Percentiles rank a stretch among this genome's conserved stretches.
These are phyloP conservation scores for Leptothorax acervorum DNA, from an alignment of 2,888 invertebrate genomes.

Conservation along the genomic window DNA sequence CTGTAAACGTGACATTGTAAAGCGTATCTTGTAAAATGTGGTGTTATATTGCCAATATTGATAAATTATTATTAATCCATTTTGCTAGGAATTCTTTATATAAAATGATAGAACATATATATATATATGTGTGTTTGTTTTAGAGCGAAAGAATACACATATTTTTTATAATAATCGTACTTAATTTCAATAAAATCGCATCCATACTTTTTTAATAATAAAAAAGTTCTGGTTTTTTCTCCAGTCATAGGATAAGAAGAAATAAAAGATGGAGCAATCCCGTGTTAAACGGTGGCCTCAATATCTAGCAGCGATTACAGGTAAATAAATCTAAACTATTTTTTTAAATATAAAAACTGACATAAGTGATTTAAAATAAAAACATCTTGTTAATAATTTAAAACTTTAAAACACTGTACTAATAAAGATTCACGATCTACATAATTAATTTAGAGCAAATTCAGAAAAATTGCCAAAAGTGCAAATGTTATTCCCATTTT, in stretches of 20 bases:
- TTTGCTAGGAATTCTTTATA: neutral
- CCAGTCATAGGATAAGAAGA: slow-evolving; percentile 71
- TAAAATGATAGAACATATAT: neutral
- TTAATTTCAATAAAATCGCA: slow-evolving; percentile 3
- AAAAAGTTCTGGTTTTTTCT: slow-evolving; percentile 29
- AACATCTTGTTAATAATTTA: neutral
- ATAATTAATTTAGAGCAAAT: neutral
- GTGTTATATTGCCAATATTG: neutral
- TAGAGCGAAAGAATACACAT: neutral
- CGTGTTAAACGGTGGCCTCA: slow-evolving; percentile 82
- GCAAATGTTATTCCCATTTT: neutral
- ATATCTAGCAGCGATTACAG: slow-evolving; percentile 83
- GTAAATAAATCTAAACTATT: slow-evolving; percentile 70
- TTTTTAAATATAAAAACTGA: neutral
- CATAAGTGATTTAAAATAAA: neutral
- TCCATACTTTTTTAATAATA: slow-evolving; percentile 19
- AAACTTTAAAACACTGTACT: neutral
- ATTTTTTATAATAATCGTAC: neutral
- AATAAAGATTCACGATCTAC: neutral
- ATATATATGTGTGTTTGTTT: neutral
- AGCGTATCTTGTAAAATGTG: neutral
- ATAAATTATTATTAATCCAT: neutral
- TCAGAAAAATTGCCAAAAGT: neutral
- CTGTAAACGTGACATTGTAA: neutral
- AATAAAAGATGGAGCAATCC: slow-evolving; percentile 78